A percentile compares a stretch with the other conserved stretches of the same genome.
These are phyloP conservation scores for Anabas testudineus DNA, from an alignment of 2,797 vertebrate genomes.

Conservation along the genomic window DNA sequence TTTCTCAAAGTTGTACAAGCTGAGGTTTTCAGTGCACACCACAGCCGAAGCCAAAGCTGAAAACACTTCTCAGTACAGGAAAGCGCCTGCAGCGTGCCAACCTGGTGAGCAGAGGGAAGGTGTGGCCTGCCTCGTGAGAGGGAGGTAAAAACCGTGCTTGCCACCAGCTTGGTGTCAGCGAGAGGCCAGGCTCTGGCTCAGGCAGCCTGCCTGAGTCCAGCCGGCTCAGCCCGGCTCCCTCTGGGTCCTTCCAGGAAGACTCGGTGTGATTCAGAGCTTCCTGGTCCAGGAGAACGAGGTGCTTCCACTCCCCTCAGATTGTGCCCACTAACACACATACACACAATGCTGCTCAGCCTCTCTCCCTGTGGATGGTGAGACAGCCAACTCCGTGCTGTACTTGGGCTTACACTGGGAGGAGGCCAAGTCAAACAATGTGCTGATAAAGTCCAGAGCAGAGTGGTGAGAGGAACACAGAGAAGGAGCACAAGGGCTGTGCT, in stretches of 20 bases:
- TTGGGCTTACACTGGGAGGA: slow-evolving; percentile 78
- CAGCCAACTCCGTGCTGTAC: slow-evolving; percentile 71
- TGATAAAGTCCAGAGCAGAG: slow-evolving; percentile 84
- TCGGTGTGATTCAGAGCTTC: slow-evolving; percentile 71
- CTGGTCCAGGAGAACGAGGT: slow-evolving; percentile 72
- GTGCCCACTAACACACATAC: slow-evolving; percentile 63
- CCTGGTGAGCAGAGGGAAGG: slow-evolving; percentile 67
- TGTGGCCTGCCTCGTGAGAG: slow-evolving; percentile 49
- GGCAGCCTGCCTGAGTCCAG: slow-evolving; percentile 66
- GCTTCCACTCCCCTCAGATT: slow-evolving; percentile 59
- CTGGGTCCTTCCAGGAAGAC: slow-evolving; percentile 85
- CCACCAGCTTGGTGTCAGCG: slow-evolving; percentile 74
- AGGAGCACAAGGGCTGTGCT: slow-evolving; percentile 44
- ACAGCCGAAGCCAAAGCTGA: slow-evolving; percentile 57
- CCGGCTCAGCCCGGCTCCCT: slow-evolving; percentile 69
- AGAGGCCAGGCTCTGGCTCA: slow-evolving; percentile 65
- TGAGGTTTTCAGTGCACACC: slow-evolving; percentile 64
- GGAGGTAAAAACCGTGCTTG: slow-evolving; percentile 49
- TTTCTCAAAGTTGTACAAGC: slow-evolving; percentile 57
- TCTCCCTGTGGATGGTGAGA: slow-evolving; percentile 69
- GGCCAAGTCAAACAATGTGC: slow-evolving; percentile 84
- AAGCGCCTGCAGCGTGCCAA: slow-evolving; percentile 66
- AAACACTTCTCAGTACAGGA: slow-evolving; percentile 67
- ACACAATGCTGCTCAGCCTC: slow-evolving; percentile 41
- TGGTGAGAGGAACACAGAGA: slow-evolving; percentile 67